These are phyloP conservation scores for Lepidonotus clava DNA, from an alignment of 2,888 invertebrate species.

Conservation along the genomic window DNA sequence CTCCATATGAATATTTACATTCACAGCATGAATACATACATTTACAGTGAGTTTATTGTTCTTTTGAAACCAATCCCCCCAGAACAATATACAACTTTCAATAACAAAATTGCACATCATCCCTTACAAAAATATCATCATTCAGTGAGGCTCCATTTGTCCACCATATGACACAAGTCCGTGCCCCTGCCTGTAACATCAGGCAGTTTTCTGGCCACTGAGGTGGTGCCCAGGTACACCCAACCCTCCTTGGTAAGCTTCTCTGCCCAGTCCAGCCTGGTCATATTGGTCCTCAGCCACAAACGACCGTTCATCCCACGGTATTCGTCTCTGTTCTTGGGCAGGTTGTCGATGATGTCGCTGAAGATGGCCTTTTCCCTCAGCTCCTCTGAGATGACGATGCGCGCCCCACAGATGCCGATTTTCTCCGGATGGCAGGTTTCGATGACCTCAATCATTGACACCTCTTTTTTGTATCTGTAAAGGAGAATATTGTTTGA, in stretches of 20 bases:
- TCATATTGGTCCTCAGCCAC: slow-evolving; percentile 54
- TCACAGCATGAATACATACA: too few relatives aligned
- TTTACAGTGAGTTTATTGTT: too few relatives aligned
- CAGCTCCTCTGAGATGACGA: slow-evolving; percentile 47
- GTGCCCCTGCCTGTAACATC: slow-evolving; percentile 54
- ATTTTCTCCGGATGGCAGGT: slow-evolving; percentile 54
- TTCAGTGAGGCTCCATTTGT: slow-evolving; percentile 52
- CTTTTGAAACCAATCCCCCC: too few relatives aligned
- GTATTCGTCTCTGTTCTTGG: slow-evolving; percentile 48
- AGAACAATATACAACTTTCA: too few relatives aligned
- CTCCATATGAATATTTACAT: too few relatives aligned
- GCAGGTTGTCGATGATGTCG: slow-evolving; percentile 50
- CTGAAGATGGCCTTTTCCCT: slow-evolving; percentile 36
- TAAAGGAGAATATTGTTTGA: background rate
- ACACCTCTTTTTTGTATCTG: slow-evolving; percentile 34
- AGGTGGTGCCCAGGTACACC: slow-evolving; percentile 43
- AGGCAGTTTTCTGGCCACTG: slow-evolving; percentile 35
- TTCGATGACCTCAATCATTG: slow-evolving; percentile 51
- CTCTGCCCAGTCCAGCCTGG: slow-evolving; percentile 55
- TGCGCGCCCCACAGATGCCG: slow-evolving; percentile 44
- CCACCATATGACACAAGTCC: slow-evolving; percentile 53
- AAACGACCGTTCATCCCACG: slow-evolving; percentile 34
- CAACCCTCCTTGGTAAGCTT: slow-evolving; percentile 49
- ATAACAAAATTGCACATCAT: too few relatives aligned
- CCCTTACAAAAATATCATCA: too few relatives aligned